Evolutionary conservation across 2,113 vertebrate species (phyloP), one percentile per base, ranked within the genome.

Genomic region (Xenopus borealis): DNA sequence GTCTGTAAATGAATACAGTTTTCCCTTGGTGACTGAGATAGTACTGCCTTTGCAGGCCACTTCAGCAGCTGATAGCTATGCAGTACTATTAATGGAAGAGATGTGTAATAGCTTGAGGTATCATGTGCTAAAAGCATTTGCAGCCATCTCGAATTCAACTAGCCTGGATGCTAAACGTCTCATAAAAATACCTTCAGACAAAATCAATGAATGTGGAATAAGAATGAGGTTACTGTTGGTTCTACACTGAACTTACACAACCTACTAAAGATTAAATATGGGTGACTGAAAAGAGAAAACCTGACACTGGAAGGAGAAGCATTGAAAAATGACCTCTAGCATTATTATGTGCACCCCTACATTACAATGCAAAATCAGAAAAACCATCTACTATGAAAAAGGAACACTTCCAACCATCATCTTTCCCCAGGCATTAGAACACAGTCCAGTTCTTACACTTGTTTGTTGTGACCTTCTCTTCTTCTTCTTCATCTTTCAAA

Each of bases 1-100:
- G 50, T 18, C 55, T 58, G 55, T 58, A 58, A 58, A 58, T 58
- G 18, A n/a, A 58, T 58, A 58, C 55, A 58, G n/a, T 58, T 16
- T 18, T 17, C 55, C 16, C 55, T 58, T 69, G 57, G 73, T 69
- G 62, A 14, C 64, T 64, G 13, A 10, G 23, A 64, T 64, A 77
- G 30, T 1, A 50, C 65, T 62, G 58, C 30, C 53, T 75, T n/a
- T 20, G 73, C 58, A 50, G 27, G 16, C 23, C 45, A 13, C 13
- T 61, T 23, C 23, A 75, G 72, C n/a, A 18, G 17, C 40, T 17
- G 55, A 55, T 46, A 53, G 18, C 74, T 70, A 46, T 11, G 33
- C 33, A 40, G 33, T 40, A 64, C 74, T 77, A 70, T 77, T 69
- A 77, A 70, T 70, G 74, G 74, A 70, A 46, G 59, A 64, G 59